Conservation (phyloP, 2,797 vertebrate genomes). For the Mormyrops boulengeri region DNA sequence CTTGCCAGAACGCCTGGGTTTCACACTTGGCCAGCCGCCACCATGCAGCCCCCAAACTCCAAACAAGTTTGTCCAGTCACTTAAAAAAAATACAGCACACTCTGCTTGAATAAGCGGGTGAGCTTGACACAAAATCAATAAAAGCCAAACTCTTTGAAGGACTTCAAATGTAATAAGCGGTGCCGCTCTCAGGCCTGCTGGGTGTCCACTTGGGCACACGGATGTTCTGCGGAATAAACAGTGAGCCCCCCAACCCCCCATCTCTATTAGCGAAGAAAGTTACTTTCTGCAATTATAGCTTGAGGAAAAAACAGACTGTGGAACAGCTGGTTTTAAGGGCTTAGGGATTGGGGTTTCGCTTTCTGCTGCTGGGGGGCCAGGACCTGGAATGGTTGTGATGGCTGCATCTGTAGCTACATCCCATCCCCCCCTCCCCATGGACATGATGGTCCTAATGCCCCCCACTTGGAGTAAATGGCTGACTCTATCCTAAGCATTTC, state of each 20-base stretch:
- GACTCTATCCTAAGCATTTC: background rate
- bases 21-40: conserved; percentile 22
- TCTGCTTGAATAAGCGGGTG: conserved; percentile 71
- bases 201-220: conserved; percentile 23
- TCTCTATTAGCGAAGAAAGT: conserved; percentile 1
- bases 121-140: conserved; percentile 81
- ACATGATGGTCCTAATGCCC: background rate
- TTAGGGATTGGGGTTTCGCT: background rate
- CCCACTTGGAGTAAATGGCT: background rate
- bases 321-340: background rate
- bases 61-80: conserved; percentile 64
- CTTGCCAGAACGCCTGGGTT: conserved; percentile 52
- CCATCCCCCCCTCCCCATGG: background rate
- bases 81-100: conserved; percentile 60
- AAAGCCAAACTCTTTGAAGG: conserved; percentile 77
- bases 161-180: conserved; percentile 70
- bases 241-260: conserved; percentile 13
- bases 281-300: conserved; percentile 8
- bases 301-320: background rate
- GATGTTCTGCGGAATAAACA: conserved; percentile 24
- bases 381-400: background rate
- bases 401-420: background rate
- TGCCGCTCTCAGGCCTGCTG: conserved; percentile 36
- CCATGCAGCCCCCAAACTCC: conserved; percentile 17
- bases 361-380: background rate